A percentile compares a stretch with the other conserved stretches of the same genome.
These are phyloP conservation scores for Notoglanidium macrostoma DNA, from an alignment of 2,797 vertebrate genomes.

Conservation along the genomic window DNA sequence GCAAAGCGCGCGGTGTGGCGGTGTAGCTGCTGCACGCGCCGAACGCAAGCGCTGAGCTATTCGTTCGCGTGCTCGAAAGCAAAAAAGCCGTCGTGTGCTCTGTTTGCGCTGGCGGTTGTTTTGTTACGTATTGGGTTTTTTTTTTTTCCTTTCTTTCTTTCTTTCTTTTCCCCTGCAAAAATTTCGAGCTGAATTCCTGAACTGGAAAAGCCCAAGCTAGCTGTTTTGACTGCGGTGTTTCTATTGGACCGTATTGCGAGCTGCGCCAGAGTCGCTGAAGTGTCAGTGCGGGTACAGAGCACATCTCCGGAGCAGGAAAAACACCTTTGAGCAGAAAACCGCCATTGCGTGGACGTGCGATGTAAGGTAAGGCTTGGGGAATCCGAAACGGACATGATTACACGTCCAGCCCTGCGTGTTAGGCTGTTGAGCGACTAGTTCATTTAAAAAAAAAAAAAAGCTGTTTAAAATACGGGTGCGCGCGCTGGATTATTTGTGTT, in stretches of 20 bases:
- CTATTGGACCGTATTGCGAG: constrained; percentile 26
- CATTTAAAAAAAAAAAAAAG: not conserved
- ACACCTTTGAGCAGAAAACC: constrained; percentile 23
- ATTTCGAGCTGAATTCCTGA: constrained; percentile 47
- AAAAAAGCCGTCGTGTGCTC: constrained; percentile 12
- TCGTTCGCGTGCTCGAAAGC: constrained; percentile 17
- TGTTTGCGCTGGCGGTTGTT: constrained; percentile 41
- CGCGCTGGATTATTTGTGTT: not conserved
- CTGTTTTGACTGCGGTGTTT: constrained; percentile 33
- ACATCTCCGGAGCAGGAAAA: constrained; percentile 40
- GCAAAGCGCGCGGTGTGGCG: constrained; percentile 41
- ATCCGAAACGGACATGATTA: not conserved
- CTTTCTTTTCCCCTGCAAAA: constrained; percentile 23
- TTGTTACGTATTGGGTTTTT: not conserved
- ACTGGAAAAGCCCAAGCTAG: constrained; percentile 40
- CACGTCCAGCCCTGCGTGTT: no score
- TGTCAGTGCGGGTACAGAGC: constrained; percentile 51
- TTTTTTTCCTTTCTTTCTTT: constrained; percentile 1
- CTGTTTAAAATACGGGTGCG: not conserved
- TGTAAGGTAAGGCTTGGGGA: constrained; percentile 42
- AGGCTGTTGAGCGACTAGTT: not conserved
- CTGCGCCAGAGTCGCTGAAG: constrained; percentile 37
- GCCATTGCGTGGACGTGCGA: constrained; percentile 36
- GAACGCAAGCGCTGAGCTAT: no score
- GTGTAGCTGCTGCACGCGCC: constrained; percentile 23